phyloP scores from a whole-genome alignment of 2,797 vertebrate genomes.

The Cirrhinus molitorella region DNA sequence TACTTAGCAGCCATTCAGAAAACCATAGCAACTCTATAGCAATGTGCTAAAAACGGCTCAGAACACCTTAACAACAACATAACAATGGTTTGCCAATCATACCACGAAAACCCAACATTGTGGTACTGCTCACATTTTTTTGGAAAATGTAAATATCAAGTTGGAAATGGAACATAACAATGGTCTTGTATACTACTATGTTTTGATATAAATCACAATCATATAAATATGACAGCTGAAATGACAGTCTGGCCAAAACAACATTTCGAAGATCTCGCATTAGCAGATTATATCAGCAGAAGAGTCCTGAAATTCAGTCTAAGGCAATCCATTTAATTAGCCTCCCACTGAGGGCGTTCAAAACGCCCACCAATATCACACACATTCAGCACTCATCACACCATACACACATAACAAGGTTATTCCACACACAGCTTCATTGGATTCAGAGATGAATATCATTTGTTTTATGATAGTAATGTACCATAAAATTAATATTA shows the following conservation, averaged over 20 bases:
- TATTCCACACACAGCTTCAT: background rate
- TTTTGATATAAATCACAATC: background rate
- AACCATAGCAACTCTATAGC: background rate
- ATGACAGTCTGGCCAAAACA: background rate
- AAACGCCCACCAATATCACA: constrained; percentile 25
- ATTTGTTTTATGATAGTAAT: background rate
- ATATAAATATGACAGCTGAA: background rate
- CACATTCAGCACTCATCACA: constrained; percentile 19
- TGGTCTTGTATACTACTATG: background rate
- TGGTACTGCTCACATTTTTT: background rate
- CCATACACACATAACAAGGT: background rate
- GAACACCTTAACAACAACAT: background rate
- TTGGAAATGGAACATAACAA: background rate
- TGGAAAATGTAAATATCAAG: background rate
- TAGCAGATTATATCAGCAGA: background rate
- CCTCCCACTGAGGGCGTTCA: background rate
- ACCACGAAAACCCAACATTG: background rate
- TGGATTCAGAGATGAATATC: background rate
- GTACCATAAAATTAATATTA: background rate
- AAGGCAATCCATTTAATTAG: constrained; percentile 10
- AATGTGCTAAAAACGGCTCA: background rate
- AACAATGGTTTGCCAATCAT: background rate
- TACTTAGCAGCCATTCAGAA: background rate
- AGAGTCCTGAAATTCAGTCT: background rate
- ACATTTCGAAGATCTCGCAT: background rate